Evolutionary conservation across 2,888 invertebrate genomes (phyloP).

Genomic region (Trissolcus japonicus): DNA sequence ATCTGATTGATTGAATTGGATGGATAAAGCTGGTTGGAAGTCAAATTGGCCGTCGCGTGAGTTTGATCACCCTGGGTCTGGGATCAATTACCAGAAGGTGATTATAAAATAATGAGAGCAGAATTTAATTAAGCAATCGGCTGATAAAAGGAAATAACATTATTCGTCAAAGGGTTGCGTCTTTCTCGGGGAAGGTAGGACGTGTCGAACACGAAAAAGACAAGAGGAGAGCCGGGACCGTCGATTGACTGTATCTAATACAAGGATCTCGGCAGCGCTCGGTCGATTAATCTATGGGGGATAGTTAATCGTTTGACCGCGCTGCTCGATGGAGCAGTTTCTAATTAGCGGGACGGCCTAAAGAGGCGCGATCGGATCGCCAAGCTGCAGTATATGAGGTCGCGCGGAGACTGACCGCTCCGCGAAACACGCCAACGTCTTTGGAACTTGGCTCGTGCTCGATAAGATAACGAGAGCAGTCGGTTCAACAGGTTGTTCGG

Average conservation of each 20-base stretch:
- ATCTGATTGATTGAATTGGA: too few species aligned
- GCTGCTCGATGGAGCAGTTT: constrained; percentile 66
- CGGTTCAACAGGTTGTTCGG: constrained; percentile 51
- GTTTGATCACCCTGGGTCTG: too few species aligned
- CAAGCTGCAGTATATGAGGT: constrained; percentile 47
- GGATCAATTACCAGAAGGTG: too few species aligned
- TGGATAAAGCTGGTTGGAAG: too few species aligned
- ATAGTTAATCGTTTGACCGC: constrained; percentile 68
- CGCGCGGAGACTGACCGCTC: constrained; percentile 52
- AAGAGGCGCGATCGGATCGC: constrained; percentile 66
- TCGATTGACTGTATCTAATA: constrained; percentile 47
- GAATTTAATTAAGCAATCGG: not conserved
- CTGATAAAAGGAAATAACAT: constrained; percentile 32
- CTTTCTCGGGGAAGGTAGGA: constrained; percentile 4
- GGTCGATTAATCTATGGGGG: constrained; percentile 65
- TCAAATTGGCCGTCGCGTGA: too few species aligned
- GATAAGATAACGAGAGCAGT: constrained; percentile 50
- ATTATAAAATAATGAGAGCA: not conserved
- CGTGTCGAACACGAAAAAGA: constrained; percentile 40
- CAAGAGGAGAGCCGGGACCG: constrained; percentile 24
- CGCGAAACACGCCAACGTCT: constrained; percentile 37
- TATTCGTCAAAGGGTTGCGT: constrained; percentile 24
- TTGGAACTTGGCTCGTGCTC: constrained; percentile 45
- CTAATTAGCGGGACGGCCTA: constrained; percentile 69
- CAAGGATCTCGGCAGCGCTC: constrained; percentile 40